Evolutionary conservation across 2,113 vertebrate species (phyloP), one percentile per base, ranked within the genome.

Genomic region (Aptenodytes patagonicus): DNA sequence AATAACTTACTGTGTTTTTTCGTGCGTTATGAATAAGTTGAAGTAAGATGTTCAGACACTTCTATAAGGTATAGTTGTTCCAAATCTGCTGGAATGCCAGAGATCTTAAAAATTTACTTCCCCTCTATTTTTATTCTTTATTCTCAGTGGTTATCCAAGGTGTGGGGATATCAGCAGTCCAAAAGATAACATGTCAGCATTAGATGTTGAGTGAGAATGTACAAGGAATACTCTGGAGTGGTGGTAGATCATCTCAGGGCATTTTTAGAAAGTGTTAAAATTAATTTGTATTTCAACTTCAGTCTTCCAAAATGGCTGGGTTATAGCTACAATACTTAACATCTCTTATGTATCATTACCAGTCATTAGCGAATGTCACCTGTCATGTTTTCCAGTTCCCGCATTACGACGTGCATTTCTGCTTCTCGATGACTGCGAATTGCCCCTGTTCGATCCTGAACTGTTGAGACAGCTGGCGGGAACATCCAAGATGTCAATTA

Each of bases 401-500:
- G 4, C 82, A 51, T 90, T 85, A 54, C 60, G 25, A 65, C 44
- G 3, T 42, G 54, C 51, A 19, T 92, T 89, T 95, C 91, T 97
- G 73, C 87, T 85, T 93, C 81, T 95, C 1, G 0, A 13, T 46
- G 78, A 34, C 81, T 94, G 70, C 0, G 4, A 91, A 72, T 65
- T 89, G 89, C 94, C 91, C 95, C 89, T 83, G 61, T 85, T 95
- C 44, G 0, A 76, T 94, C 87, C 73, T 77, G 86, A 93, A 21
- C 86, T 87, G 90, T 87, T 87, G 76, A 92, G 97, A 71, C 96
- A 95, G 94, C 94, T 95, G 95, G 90, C 42, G 2, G 70, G 89
- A 95, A 91, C 85, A 88, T 91, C 91, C 84, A 96, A 78, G 79
- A 91, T 78, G 95, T 95, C 96, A 96, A 60, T 95, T 97, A 92